A percentile compares a stretch with the other conserved stretches of the same genome.
phyloP scores from a whole-genome alignment of 1,140 invertebrate genomes.

The Ridgeia piscesae region DNA sequence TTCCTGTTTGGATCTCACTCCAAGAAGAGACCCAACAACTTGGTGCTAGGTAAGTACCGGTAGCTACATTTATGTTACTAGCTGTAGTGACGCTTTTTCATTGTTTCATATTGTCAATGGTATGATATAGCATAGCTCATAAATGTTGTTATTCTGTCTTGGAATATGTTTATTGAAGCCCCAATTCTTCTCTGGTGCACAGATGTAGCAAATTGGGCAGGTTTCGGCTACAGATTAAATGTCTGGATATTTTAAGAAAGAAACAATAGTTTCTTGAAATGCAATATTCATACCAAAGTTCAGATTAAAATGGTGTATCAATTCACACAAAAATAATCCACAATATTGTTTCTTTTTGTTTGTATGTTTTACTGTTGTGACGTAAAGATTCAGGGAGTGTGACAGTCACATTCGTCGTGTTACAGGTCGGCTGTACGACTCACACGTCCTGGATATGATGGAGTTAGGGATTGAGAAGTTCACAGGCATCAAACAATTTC shows the following conservation, averaged over 20 bases:
- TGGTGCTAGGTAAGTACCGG: slow-evolving; percentile 72
- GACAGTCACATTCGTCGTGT: slow-evolving; percentile 22
- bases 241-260: too few relatives aligned
- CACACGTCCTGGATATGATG: slow-evolving; percentile 91
- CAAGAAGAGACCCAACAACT: slow-evolving; percentile 93
- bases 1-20: slow-evolving; percentile 82
- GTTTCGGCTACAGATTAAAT: too few relatives aligned
- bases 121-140: background rate
- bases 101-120: too few relatives aligned
- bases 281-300: too few relatives aligned
- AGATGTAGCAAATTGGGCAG: too few relatives aligned
- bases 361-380: too few relatives aligned
- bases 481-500: slow-evolving; percentile 76
- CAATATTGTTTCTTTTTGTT: too few relatives aligned
- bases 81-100: background rate
- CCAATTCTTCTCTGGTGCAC: too few relatives aligned
- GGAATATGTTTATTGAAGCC: slow-evolving; percentile 16
- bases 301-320: too few relatives aligned
- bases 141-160: slow-evolving; percentile 26
- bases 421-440: slow-evolving; percentile 61
- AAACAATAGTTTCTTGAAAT: too few relatives aligned
- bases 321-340: too few relatives aligned
- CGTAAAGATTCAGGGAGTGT: too few relatives aligned
- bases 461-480: slow-evolving; percentile 89
- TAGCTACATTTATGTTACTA: background rate